Base-by-base conservation (phyloP, 1,140 invertebrate genomes). In the Drosophila auraria region DNA sequence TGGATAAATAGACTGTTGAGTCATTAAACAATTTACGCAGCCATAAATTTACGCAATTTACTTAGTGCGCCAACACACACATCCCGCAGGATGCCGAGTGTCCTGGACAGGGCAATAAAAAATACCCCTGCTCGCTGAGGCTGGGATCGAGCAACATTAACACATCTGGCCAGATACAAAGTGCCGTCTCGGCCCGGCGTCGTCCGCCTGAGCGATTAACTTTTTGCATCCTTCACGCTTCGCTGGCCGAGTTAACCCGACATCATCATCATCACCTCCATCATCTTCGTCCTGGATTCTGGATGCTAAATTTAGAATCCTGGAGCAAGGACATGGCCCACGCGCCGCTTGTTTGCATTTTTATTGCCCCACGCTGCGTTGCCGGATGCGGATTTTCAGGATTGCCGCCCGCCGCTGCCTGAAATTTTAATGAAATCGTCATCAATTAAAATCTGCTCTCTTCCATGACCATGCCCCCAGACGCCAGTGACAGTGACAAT, bases 1-100 rank as follows among this genome's bases (percentile, higher is more conserved):
- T 44, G 72, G 76, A 80, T 90, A 90, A 90, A 90, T 90, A 90
- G 80, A 90, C 82, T 83, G 87, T 89, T 83, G 80, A 91, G 89
- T 91, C 89, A 91, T 91, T 91, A 91, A 91, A 91, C 89, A 91
- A 91, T 91, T 91, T 91, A 91, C 89, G 80, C 84, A 91, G 89
- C 84, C 69, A 91, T 91, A 91, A 91, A 91, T 91, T 91, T 91
- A 89, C 89, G 84, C 89, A 91, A 91, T 91, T 91, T 86, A 91
- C 84, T 91, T 91, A 91, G 83, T 78, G 81, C 70, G 62, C 74
- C 56, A 57, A 58, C 51, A 63, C 71, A 74, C 50, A 84, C 53
- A 80, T 66, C 38, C 58, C 61, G 54, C 53, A 64, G 70, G n/a
- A 72, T 61, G 70, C 70, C 17, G 47, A 51, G 71, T 72, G 30